Conservation (phyloP, 1,140 invertebrate genomes). For the Archivesica marissinica region DNA sequence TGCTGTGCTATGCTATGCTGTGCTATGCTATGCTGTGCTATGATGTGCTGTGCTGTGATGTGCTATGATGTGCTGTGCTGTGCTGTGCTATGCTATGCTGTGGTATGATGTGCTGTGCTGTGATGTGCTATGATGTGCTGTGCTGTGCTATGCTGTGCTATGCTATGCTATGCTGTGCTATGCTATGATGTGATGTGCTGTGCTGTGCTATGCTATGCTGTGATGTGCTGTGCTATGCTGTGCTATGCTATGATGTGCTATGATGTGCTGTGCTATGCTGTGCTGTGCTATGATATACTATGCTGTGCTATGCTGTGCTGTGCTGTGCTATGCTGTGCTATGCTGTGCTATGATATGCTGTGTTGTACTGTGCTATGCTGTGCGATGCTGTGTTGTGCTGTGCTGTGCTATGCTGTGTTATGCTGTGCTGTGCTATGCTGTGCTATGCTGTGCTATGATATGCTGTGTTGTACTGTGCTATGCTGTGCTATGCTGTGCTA, state of each 20-base stretch:
- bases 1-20: too few species aligned
- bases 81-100: background rate
- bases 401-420: background rate
- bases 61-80: too few species aligned
- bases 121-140: too few species aligned
- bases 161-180: background rate
- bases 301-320: constrained; percentile 1
- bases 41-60: too few species aligned
- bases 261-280: too few species aligned
- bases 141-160: constrained; percentile 8
- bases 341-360: too few species aligned
- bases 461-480: background rate
- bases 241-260: too few species aligned
- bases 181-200: too few species aligned
- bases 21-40: constrained; percentile 1
- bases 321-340: background rate
- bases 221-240: background rate
- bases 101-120: background rate
- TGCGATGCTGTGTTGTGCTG: too few species aligned
- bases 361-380: too few species aligned
- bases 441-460: too few species aligned
- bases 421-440: constrained; percentile 16
- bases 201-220: background rate
- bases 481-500: constrained; percentile 31
- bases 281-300: too few species aligned